A percentile compares a stretch with the other conserved stretches of the same genome.
Conservation (phyloP, 2,113 vertebrate species). For the Ursus arctos region DNA sequence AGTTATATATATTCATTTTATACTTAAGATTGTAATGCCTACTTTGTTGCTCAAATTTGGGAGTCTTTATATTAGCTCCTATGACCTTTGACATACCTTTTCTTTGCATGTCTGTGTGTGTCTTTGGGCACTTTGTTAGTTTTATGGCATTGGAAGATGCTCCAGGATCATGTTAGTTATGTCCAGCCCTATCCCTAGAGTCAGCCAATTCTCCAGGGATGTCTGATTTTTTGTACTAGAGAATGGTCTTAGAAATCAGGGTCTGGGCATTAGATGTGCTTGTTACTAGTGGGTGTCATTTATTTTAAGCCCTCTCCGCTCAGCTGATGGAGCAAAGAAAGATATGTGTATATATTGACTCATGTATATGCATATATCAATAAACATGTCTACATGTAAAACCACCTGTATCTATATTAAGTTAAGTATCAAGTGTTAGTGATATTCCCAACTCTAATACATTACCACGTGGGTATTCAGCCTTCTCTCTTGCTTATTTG, state of each 20-base stretch:
- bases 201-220: background rate
- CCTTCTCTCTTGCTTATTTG: background rate
- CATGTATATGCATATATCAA: background rate
- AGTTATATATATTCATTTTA: background rate
- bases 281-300: background rate
- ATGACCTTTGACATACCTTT: background rate
- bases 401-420: background rate
- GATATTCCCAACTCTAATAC: background rate
- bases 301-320: background rate
- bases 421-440: background rate
- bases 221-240: background rate
- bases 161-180: background rate
- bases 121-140: background rate
- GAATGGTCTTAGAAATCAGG: background rate
- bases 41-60: background rate
- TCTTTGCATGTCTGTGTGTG: background rate
- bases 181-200: background rate
- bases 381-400: background rate
- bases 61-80: background rate
- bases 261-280: background rate
- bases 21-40: background rate
- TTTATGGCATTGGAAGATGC: background rate
- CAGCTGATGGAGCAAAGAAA: background rate
- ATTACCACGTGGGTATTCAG: background rate
- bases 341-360: background rate